Evolutionary conservation across 2,888 invertebrate genomes (phyloP).

Genomic region (Muschampia plurimacula): DNA sequence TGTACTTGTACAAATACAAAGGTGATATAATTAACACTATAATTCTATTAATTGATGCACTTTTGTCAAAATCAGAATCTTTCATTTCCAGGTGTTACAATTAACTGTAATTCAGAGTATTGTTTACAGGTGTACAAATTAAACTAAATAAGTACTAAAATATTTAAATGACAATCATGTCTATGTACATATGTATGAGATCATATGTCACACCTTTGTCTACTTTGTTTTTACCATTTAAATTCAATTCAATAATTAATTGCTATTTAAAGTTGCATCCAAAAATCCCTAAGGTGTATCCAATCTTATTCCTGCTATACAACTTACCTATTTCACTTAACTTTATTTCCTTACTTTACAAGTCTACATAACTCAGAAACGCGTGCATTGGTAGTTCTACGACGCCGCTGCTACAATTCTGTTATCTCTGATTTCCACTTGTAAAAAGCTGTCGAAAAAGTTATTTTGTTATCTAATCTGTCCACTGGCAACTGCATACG

Average conservation of each 20-base stretch:
- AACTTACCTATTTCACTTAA: background rate
- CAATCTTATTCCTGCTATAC: background rate
- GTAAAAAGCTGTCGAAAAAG: constrained; percentile 3
- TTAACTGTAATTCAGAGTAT: too few relatives aligned
- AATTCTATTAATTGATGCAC: too few relatives aligned
- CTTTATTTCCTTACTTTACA: background rate
- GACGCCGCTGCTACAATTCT: background rate
- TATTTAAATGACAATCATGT: too few relatives aligned
- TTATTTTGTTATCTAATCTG: background rate
- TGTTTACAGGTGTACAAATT: too few relatives aligned
- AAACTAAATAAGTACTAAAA: too few relatives aligned
- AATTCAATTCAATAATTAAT: background rate
- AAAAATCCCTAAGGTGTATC: background rate
- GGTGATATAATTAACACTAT: too few relatives aligned
- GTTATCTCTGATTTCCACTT: background rate
- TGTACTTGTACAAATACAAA: too few relatives aligned
- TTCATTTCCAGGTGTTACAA: too few relatives aligned
- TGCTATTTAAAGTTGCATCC: too few relatives aligned
- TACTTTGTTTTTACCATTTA: background rate
- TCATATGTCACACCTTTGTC: too few relatives aligned
- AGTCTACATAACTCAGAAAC: background rate
- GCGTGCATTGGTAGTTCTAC: background rate
- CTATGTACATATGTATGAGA: too few relatives aligned
- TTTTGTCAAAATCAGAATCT: too few relatives aligned
- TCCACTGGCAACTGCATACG: constrained; percentile 16